These are phyloP conservation scores for Carposina sasakii DNA, from an alignment of 1,140 invertebrate species.

Conservation along the genomic window DNA sequence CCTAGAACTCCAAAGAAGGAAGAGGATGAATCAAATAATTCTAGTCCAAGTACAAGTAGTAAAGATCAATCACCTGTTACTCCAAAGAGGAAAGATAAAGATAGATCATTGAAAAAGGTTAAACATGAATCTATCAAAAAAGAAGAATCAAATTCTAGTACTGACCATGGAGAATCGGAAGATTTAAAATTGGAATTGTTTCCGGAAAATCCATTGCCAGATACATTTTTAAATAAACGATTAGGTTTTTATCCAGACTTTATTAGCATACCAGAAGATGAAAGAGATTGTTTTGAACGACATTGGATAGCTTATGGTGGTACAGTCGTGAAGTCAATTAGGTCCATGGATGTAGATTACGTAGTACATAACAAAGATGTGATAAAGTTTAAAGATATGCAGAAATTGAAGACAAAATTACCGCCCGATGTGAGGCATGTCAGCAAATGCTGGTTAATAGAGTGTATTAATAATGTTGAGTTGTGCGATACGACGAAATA, in stretches of 20 bases:
- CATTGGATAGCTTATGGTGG: slow-evolving; percentile 74
- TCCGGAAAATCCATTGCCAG: slow-evolving; percentile 54
- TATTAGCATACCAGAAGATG: slow-evolving; percentile 47
- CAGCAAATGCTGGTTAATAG: slow-evolving; percentile 68
- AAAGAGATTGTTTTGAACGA: slow-evolving; percentile 54
- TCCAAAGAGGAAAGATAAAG: slow-evolving; percentile 16
- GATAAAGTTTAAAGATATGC: slow-evolving; percentile 51
- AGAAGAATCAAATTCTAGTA: not conserved
- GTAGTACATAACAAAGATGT: slow-evolving; percentile 62
- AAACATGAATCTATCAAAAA: slow-evolving; percentile 16
- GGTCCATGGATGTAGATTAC: slow-evolving; percentile 59
- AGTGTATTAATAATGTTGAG: slow-evolving; percentile 61
- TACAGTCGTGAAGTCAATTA: slow-evolving; percentile 48
- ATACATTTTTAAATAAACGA: slow-evolving; percentile 49
- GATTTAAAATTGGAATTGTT: slow-evolving; percentile 23
- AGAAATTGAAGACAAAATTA: slow-evolving; percentile 46
- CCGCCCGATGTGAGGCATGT: slow-evolving; percentile 62
- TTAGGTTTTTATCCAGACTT: slow-evolving; percentile 64
- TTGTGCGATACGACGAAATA: slow-evolving; percentile 60
- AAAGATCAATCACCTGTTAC: slow-evolving; percentile 5
- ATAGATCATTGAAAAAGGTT: slow-evolving; percentile 20
- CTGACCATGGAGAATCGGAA: not conserved
- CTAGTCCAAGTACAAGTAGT: slow-evolving; percentile 7
- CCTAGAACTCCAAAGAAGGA: slow-evolving; percentile 17
- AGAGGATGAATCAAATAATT: slow-evolving; percentile 1